A percentile compares a stretch with the other conserved stretches of the same genome.
Conservation (phyloP, 1,140 invertebrate species). For the Panonychus citri region DNA sequence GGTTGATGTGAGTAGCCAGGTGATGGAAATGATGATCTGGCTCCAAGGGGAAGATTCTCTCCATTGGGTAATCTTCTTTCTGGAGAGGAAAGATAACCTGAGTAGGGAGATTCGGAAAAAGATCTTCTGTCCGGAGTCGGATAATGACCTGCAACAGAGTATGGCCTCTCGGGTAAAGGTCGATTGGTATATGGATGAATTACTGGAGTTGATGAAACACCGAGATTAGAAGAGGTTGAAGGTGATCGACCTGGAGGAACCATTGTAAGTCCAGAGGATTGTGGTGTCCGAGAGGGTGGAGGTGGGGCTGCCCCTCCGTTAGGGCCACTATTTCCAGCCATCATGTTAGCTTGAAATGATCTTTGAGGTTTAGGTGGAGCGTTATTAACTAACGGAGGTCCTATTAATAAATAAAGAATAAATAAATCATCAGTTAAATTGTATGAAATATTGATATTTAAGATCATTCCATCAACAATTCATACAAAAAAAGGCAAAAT, state of each 20-base stretch:
- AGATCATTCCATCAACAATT: too few relatives aligned
- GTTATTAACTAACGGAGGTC: neutral
- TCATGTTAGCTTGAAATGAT: slow-evolving; percentile 15
- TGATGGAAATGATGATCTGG: slow-evolving; percentile 17
- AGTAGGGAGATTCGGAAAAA: slow-evolving; percentile 34
- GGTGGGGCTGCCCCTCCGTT: neutral
- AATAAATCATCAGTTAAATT: neutral
- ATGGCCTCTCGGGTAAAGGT: slow-evolving; percentile 16
- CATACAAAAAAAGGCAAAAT: too few relatives aligned
- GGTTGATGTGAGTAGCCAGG: slow-evolving; percentile 21
- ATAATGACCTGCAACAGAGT: slow-evolving; percentile 14
- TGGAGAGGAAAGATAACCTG: slow-evolving; percentile 62
- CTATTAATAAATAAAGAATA: neutral
- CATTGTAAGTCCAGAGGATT: neutral
- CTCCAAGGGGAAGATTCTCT: slow-evolving; percentile 7
- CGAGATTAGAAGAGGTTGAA: neutral
- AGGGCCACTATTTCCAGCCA: neutral
- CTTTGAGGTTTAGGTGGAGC: slow-evolving; percentile 21
- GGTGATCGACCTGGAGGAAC: neutral
- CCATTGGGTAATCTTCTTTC: slow-evolving; percentile 30
- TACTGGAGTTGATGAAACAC: neutral
- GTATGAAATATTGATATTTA: too few relatives aligned
- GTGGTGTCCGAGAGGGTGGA: neutral
- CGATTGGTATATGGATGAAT: slow-evolving; percentile 5
- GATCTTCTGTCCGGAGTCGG: slow-evolving; percentile 11